A percentile compares a stretch with the other conserved stretches of the same genome.
These are phyloP conservation scores for Chymomyza procnemis DNA, from an alignment of 2,888 invertebrate genomes.

Conservation along the genomic window DNA sequence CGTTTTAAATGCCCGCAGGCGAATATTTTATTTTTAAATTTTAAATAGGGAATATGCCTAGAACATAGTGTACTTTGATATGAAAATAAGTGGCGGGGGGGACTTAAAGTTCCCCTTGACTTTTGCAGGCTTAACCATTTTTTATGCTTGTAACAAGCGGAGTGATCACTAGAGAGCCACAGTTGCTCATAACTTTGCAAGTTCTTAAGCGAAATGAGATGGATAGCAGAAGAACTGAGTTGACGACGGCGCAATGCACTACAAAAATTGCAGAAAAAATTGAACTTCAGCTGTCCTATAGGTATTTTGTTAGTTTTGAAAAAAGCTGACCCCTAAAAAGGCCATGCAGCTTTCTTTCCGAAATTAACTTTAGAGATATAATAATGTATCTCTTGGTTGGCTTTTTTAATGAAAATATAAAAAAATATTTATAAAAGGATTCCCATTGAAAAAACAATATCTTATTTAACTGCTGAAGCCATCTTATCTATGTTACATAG, in stretches of 20 bases:
- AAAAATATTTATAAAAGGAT: too few relatives aligned
- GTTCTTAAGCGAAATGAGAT: neutral
- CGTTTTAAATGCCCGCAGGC: constrained; percentile 62
- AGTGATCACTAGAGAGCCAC: neutral
- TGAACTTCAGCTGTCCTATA: too few relatives aligned
- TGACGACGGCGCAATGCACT: neutral
- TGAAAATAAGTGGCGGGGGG: constrained; percentile 30
- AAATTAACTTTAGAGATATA: too few relatives aligned
- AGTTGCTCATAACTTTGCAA: neutral
- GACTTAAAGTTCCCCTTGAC: constrained; percentile 55
- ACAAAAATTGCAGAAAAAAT: neutral
- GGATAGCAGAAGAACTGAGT: neutral
- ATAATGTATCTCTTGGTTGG: too few relatives aligned
- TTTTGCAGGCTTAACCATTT: constrained; percentile 29
- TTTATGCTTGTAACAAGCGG: neutral
- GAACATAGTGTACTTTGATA: neutral
- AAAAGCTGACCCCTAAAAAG: too few relatives aligned
- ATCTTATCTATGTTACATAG: too few relatives aligned
- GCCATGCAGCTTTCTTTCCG: too few relatives aligned
- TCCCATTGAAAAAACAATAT: too few relatives aligned
- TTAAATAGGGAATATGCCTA: neutral
- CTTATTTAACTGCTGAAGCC: too few relatives aligned
- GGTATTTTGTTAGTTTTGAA: too few relatives aligned
- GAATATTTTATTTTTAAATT: constrained; percentile 7
- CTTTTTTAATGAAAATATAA: too few relatives aligned